phyloP scores from a whole-genome alignment of 2,888 invertebrate genomes.

The Sarcophaga variegata region DNA sequence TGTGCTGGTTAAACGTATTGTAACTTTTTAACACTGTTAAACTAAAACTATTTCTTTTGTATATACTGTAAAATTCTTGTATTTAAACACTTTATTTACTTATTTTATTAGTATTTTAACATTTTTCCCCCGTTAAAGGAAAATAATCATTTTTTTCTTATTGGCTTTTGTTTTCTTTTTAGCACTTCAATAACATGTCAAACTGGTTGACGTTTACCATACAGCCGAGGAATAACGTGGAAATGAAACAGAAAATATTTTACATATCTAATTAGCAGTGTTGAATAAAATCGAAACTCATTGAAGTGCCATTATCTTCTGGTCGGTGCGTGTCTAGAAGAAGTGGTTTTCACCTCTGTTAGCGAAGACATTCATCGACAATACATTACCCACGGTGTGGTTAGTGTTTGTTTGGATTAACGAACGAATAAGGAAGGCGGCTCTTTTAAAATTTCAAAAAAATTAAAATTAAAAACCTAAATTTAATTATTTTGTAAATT shows the following conservation, averaged over 20 bases:
- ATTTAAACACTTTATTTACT: background rate
- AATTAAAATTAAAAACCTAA: too few relatives aligned
- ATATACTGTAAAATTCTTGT: background rate
- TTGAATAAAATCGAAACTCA: too few relatives aligned
- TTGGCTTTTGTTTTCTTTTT: slow-evolving; percentile 20
- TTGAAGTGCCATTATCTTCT: too few relatives aligned
- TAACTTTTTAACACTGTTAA: too few relatives aligned
- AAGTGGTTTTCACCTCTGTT: too few relatives aligned
- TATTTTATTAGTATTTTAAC: slow-evolving; percentile 34
- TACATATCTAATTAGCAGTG: background rate
- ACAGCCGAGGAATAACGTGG: slow-evolving; percentile 1
- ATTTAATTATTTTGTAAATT: background rate
- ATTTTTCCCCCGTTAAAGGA: background rate
- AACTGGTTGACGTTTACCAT: slow-evolving; percentile 26
- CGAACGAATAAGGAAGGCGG: too few relatives aligned
- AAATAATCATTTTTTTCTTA: slow-evolving; percentile 9
- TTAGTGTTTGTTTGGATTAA: too few relatives aligned
- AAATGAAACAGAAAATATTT: background rate
- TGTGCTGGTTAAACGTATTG: too few relatives aligned
- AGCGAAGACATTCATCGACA: too few relatives aligned
- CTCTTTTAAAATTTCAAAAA: too few relatives aligned
- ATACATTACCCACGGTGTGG: too few relatives aligned
- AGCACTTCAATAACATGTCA: slow-evolving; percentile 39
- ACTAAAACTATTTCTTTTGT: background rate
- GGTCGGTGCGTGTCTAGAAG: too few relatives aligned